Percentiles rank a stretch among this genome's conserved stretches.
These are phyloP conservation scores for Hydrolagus colliei DNA, from an alignment of 2,797 vertebrate genomes.

Conservation along the genomic window DNA sequence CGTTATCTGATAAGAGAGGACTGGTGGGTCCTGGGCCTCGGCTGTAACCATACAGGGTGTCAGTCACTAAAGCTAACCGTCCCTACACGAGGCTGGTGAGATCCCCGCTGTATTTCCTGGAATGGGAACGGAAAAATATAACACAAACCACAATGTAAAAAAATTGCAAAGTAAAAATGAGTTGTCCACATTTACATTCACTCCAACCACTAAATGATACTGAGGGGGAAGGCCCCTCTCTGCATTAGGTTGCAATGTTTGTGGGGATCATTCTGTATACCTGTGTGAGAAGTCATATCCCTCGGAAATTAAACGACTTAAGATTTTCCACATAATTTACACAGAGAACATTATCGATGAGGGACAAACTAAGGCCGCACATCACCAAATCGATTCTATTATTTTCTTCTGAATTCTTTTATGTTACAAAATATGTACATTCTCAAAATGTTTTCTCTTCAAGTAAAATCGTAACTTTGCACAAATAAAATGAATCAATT, in stretches of 20 bases:
- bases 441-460: conserved; percentile 29
- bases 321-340: conserved; percentile 21
- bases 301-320: background rate
- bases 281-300: background rate
- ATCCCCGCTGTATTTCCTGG: background rate
- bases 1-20: background rate
- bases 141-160: background rate
- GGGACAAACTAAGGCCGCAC: conserved; percentile 20
- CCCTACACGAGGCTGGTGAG: background rate
- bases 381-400: conserved; percentile 1
- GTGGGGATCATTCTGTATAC: background rate
- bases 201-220: conserved; percentile 3
- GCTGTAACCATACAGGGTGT: background rate
- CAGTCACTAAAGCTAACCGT: background rate
- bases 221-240: background rate
- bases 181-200: background rate
- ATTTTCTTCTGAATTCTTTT: background rate
- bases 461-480: conserved; percentile 20
- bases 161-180: background rate
- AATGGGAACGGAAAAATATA: background rate
- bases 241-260: background rate
- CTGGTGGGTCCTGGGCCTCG: background rate
- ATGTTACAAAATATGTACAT: conserved; percentile 30
- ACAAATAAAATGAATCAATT: conserved; percentile 15
- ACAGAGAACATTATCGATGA: conserved; percentile 17